phyloP scores from a whole-genome alignment of 1,140 invertebrate species.

The Drosophila bipectinata region DNA sequence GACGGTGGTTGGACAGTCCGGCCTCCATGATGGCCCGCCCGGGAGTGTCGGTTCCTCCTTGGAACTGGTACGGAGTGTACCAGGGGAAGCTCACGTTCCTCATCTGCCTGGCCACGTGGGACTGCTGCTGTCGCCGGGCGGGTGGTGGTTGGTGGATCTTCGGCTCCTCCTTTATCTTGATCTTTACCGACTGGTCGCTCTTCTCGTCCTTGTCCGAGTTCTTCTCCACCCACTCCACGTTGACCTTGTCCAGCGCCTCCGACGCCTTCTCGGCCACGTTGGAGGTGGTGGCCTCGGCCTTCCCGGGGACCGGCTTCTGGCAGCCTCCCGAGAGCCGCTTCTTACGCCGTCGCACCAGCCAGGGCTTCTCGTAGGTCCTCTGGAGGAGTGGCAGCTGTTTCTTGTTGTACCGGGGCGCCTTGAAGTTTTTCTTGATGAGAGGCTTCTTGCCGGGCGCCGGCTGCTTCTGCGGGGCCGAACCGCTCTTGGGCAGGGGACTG shows the following conservation, averaged over 20 bases:
- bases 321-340: neutral
- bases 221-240: neutral
- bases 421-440: neutral
- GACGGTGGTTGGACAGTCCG: neutral
- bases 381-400: neutral
- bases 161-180: neutral
- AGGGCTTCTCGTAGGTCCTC: slow-evolving; percentile 32
- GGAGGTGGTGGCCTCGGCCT: neutral
- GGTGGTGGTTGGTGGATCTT: neutral
- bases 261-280: neutral
- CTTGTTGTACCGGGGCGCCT: neutral
- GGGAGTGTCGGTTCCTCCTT: slow-evolving; percentile 27
- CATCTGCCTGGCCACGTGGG: neutral
- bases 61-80: slow-evolving; percentile 37
- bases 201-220: neutral
- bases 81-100: slow-evolving; percentile 10
- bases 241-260: neutral
- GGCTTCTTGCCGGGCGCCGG: neutral
- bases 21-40: neutral
- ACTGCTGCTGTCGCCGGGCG: neutral
- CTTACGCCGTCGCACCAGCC: neutral
- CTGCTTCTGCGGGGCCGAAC: neutral
- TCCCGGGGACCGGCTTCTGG: neutral
- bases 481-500: neutral
- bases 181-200: neutral